Evolutionary conservation across 2,797 vertebrate genomes (phyloP).

Genomic region (Halcyon leucocephala): DNA sequence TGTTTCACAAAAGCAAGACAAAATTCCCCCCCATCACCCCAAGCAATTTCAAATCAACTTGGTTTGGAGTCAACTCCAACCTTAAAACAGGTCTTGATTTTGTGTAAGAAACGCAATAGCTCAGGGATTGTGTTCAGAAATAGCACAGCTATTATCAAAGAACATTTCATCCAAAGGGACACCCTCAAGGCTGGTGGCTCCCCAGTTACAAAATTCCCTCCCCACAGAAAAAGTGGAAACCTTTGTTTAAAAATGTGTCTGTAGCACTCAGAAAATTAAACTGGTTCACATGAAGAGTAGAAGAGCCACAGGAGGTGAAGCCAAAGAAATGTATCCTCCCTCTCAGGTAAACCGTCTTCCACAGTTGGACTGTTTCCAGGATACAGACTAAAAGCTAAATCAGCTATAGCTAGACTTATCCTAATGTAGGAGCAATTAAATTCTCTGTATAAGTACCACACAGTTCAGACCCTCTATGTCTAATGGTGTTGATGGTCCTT

Average conservation of each 20-base stretch:
- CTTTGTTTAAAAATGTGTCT: not conserved
- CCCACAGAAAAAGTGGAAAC: not conserved
- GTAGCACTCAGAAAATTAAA: not conserved
- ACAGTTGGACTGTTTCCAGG: not conserved
- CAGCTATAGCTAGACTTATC: not conserved
- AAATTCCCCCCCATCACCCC: not conserved
- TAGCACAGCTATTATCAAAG: not conserved
- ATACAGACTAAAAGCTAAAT: not conserved
- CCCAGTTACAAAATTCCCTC: not conserved
- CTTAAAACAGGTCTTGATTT: not conserved
- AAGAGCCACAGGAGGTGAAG: not conserved
- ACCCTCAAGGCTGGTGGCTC: not conserved
- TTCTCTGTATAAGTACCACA: not conserved
- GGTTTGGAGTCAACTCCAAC: not conserved
- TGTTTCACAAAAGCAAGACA: not conserved
- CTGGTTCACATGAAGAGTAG: not conserved
- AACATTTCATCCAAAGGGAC: not conserved
- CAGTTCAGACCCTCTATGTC: not conserved
- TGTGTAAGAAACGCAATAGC: not conserved
- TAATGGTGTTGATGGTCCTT: not conserved
- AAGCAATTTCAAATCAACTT: not conserved
- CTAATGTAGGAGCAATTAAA: not conserved
- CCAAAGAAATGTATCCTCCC: not conserved
- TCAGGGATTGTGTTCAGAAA: not conserved
- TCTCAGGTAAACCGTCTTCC: not conserved